Evolutionary conservation across 2,888 invertebrate genomes (phyloP).

Genomic region (Macrosiphum euphorbiae): DNA sequence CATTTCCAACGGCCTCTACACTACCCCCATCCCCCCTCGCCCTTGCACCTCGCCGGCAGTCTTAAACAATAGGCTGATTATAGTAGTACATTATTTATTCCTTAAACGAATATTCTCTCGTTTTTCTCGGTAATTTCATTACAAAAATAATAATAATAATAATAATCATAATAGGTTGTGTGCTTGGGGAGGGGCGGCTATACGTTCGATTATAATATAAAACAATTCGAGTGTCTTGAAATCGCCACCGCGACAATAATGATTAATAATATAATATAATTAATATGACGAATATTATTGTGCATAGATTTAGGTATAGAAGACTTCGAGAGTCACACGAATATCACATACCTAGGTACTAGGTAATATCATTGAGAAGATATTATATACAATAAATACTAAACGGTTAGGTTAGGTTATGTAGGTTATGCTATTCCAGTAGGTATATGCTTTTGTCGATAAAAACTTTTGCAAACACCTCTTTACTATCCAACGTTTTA

Average conservation of each 20-base stretch:
- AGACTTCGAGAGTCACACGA: background rate
- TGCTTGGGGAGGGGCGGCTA: background rate
- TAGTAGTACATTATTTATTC: conserved; percentile 45
- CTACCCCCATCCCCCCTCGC: background rate
- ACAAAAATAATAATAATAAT: conserved; percentile 31
- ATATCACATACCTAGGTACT: background rate
- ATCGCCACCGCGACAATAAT: background rate
- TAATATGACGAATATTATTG: background rate
- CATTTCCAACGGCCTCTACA: conserved; percentile 47
- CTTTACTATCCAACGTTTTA: background rate
- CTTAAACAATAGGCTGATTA: conserved; percentile 60
- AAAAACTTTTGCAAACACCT: conserved; percentile 2
- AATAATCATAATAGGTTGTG: conserved; percentile 12
- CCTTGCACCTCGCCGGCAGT: background rate
- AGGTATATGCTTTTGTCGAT: background rate
- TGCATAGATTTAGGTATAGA: background rate
- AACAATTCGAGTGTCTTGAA: background rate
- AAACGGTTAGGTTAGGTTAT: too few species aligned
- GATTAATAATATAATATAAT: background rate
- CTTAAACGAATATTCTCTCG: conserved; percentile 38
- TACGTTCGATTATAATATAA: conserved; percentile 6
- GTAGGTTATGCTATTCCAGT: too few species aligned
- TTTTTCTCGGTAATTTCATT: conserved; percentile 43
- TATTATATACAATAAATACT: too few species aligned
- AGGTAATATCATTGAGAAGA: too few species aligned